Evolutionary conservation across 2,113 vertebrate genomes (phyloP).

Genomic region (Herpailurus yagouaroundi): DNA sequence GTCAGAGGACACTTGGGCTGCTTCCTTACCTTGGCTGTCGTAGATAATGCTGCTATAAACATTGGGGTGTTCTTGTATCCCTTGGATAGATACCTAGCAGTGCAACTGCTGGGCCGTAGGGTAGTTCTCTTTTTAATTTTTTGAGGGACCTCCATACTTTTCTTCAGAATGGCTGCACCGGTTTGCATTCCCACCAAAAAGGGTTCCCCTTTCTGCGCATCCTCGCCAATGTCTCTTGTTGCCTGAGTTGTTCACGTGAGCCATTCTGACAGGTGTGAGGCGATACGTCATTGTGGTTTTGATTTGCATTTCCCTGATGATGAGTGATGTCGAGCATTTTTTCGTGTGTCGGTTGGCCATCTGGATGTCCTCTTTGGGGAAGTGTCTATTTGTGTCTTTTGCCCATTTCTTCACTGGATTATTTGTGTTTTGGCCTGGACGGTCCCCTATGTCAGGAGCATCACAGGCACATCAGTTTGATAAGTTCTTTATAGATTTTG

Average conservation of each 20-base stretch:
- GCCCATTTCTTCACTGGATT: neutral
- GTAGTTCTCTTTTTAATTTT: neutral
- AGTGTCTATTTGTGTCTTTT: neutral
- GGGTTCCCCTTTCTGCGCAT: neutral
- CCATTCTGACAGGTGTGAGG: neutral
- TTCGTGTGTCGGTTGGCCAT: neutral
- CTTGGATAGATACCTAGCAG: neutral
- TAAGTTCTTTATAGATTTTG: neutral
- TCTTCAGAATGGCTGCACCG: neutral
- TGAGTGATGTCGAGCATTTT: neutral
- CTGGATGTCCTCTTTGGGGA: neutral
- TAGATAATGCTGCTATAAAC: neutral
- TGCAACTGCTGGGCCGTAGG: neutral
- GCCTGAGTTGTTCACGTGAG: neutral
- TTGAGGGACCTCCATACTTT: neutral
- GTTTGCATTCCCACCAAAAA: neutral
- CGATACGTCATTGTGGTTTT: fast-evolving
- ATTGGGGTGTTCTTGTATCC: neutral
- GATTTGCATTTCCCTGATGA: neutral
- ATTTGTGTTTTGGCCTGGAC: neutral
- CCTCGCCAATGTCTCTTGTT: neutral
- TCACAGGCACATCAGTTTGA: neutral
- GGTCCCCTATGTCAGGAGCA: too few relatives aligned
- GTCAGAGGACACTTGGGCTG: neutral
- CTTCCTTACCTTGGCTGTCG: fast-evolving